phyloP scores from a whole-genome alignment of 2,888 invertebrate species.

The Noctuana brunneofusca region DNA sequence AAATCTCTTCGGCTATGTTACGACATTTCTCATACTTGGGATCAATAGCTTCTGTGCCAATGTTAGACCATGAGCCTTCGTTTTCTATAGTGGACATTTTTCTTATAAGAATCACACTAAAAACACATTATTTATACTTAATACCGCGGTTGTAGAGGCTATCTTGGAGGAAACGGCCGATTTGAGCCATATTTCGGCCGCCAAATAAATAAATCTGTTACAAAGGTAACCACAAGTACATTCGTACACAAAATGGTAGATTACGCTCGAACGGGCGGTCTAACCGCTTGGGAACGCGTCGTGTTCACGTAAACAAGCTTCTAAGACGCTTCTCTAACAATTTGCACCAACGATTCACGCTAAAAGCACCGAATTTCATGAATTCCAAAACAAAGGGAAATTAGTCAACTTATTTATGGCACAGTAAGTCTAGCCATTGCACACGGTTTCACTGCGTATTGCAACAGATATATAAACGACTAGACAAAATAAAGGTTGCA shows the following conservation, averaged over 20 bases:
- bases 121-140: constrained; percentile 48
- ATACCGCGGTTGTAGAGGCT: constrained; percentile 40
- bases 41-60: constrained; percentile 53
- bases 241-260: constrained; percentile 40
- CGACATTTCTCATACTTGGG: constrained; percentile 75
- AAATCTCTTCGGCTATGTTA: constrained; percentile 76
- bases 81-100: constrained; percentile 66
- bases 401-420: constrained; percentile 73
- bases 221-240: constrained; percentile 42
- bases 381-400: constrained; percentile 71
- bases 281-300: constrained; percentile 3
- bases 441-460: constrained; percentile 58
- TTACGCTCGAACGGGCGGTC: constrained; percentile 13
- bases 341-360: constrained; percentile 39
- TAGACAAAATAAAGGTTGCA: constrained; percentile 69
- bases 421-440: constrained; percentile 65
- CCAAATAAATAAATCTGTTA: constrained; percentile 42
- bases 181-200: constrained; percentile 21
- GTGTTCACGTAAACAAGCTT: constrained; percentile 8
- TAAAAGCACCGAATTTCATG: constrained; percentile 52
- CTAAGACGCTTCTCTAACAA: constrained; percentile 7
- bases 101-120: constrained; percentile 56
- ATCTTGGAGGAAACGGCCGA: constrained; percentile 8
- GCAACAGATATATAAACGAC: constrained; percentile 63
- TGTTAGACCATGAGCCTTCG: constrained; percentile 57